Conservation (phyloP, 35 echinoderm and acorn worm genomes). For the Chiridota heheva region DNA sequence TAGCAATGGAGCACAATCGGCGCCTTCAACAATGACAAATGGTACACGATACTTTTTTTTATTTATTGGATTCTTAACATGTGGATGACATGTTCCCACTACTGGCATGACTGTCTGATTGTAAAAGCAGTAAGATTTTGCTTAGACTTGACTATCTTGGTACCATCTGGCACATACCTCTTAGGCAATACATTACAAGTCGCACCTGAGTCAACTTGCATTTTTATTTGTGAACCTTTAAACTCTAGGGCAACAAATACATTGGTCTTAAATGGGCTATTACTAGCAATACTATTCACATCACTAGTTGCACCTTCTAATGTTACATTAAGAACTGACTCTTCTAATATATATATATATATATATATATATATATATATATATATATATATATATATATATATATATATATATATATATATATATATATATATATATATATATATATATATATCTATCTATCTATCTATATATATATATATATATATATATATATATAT, state of each 20-base stretch:
- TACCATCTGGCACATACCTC: background rate
- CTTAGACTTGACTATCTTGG: background rate
- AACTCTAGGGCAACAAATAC: no score
- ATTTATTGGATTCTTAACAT: constrained; percentile 5
- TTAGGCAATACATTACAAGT: constrained; percentile 24
- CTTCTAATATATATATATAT: background rate
- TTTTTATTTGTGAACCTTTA: background rate
- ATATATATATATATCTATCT: no score
- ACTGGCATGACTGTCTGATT: background rate
- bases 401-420: no score
- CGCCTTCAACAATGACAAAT: background rate
- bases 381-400: no score
- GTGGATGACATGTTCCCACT: background rate
- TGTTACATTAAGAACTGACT: background rate
- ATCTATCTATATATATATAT: no score
- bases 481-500: no score
- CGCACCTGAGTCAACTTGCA: constrained; percentile 26
- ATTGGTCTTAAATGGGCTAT: no score
- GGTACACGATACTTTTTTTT: background rate
- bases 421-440: no score
- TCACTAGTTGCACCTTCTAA: constrained; percentile 24
- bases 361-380: no score
- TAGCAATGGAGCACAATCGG: background rate
- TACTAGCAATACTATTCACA: constrained; percentile 19
- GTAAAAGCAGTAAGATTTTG: background rate